Evolutionary conservation across 2,888 invertebrate genomes (phyloP).

Genomic region (Epinotia ramella): DNA sequence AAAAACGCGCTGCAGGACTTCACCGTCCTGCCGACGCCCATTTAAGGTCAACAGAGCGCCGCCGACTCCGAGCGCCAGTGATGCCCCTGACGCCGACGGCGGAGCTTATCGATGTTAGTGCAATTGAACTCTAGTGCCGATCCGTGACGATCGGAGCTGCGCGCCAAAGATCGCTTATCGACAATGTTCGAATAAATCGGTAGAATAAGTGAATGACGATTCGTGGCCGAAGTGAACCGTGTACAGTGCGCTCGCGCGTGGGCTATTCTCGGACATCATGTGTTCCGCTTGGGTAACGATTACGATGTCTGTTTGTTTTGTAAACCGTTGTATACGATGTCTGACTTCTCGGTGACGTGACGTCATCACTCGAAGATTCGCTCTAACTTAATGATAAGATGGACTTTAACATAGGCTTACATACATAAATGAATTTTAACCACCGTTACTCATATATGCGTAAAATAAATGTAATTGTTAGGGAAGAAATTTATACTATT

Average conservation of each 20-base stretch:
- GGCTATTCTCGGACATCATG: slow-evolving; percentile 54
- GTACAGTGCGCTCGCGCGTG: slow-evolving; percentile 54
- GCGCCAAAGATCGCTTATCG: slow-evolving; percentile 60
- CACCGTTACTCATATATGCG: slow-evolving; percentile 83
- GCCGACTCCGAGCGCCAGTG: slow-evolving; percentile 80
- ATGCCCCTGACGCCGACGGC: slow-evolving; percentile 62
- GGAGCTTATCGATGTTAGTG: slow-evolving; percentile 67
- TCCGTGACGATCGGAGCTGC: slow-evolving; percentile 51
- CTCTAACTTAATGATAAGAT: slow-evolving; percentile 70
- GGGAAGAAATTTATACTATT: slow-evolving; percentile 80
- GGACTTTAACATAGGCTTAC: slow-evolving; percentile 66
- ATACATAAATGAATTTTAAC: slow-evolving; percentile 81
- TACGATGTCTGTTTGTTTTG: slow-evolving; percentile 69
- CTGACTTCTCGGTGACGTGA: slow-evolving; percentile 78
- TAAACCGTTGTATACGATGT: slow-evolving; percentile 85
- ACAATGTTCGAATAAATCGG: slow-evolving; percentile 41
- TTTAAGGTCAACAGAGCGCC: slow-evolving; percentile 88
- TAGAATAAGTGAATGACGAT: slow-evolving; percentile 40
- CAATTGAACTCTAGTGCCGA: slow-evolving; percentile 48
- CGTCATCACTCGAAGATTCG: slow-evolving; percentile 67
- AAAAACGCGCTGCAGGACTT: slow-evolving; percentile 97
- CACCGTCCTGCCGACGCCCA: slow-evolving; percentile 94
- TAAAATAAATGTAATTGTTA: slow-evolving; percentile 79
- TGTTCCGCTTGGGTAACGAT: slow-evolving; percentile 74
- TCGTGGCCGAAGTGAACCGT: slow-evolving; percentile 49